Conservation (phyloP, 2,113 vertebrate genomes). For the Pseudonaja textilis region DNA sequence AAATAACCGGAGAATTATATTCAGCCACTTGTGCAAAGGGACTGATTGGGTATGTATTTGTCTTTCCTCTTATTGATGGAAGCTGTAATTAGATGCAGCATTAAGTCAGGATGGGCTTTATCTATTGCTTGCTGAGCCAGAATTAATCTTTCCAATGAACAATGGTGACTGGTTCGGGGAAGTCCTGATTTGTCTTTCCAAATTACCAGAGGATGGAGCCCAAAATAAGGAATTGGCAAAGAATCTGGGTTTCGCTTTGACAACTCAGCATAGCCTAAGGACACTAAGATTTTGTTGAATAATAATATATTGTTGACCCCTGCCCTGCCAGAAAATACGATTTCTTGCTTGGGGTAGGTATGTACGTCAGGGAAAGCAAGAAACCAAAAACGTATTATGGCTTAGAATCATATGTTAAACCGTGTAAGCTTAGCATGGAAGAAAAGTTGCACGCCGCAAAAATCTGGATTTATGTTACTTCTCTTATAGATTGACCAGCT, state of each 20-base stretch:
- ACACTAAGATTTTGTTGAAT: neutral
- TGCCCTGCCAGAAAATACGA: neutral
- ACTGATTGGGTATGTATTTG: neutral
- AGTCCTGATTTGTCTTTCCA: neutral
- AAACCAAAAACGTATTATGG: neutral
- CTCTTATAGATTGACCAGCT: neutral
- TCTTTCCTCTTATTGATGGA: neutral
- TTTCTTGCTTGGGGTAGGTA: neutral
- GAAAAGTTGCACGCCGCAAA: neutral
- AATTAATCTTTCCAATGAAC: neutral
- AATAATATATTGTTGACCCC: neutral
- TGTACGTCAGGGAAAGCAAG: neutral
- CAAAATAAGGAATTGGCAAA: neutral
- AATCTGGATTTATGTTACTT: neutral
- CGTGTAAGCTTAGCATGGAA: neutral
- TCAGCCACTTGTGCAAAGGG: neutral
- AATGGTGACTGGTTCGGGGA: neutral
- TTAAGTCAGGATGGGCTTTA: neutral
- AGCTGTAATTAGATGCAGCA: neutral
- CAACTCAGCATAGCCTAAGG: neutral
- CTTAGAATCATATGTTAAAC: neutral
- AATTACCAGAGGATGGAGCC: neutral
- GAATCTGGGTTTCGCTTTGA: neutral
- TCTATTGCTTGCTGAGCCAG: neutral
- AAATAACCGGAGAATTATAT: neutral